Conservation (phyloP, 2,888 invertebrate genomes). For the Ectemnius continuus region DNA sequence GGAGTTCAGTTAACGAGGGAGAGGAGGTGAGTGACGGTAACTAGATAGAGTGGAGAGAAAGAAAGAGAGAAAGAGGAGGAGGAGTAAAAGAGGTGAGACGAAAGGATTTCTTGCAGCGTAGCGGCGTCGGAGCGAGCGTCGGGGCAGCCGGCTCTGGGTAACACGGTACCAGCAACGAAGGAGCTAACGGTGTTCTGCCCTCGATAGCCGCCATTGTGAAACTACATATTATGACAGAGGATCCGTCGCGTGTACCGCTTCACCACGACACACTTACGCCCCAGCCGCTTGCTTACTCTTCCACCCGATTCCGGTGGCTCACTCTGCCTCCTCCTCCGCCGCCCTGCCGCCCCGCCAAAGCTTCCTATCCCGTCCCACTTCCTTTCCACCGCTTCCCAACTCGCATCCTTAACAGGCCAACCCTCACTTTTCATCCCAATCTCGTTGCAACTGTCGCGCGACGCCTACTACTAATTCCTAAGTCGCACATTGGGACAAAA, state of each 20-base stretch:
- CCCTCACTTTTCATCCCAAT: constrained; percentile 14
- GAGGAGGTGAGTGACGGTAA: background rate
- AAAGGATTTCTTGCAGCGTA: constrained; percentile 48
- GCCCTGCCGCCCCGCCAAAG: constrained; percentile 7
- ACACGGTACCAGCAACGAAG: constrained; percentile 71
- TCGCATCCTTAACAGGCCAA: background rate
- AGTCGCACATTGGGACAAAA: too few relatives aligned
- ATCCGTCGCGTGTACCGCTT: constrained; percentile 72
- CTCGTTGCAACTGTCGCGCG: background rate
- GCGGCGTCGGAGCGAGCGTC: constrained; percentile 20
- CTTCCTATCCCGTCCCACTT: constrained; percentile 15
- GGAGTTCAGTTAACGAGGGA: background rate
- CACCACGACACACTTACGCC: constrained; percentile 72
- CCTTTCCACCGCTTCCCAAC: constrained; percentile 8
- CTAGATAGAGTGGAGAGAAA: constrained; percentile 5
- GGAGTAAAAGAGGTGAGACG: constrained; percentile 22
- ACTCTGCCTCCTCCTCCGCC: constrained; percentile 55
- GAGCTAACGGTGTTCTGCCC: constrained; percentile 75
- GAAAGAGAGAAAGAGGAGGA: background rate
- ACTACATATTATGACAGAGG: constrained; percentile 75
- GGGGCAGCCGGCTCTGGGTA: constrained; percentile 60
- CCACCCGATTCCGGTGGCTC: constrained; percentile 49
- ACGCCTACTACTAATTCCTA: background rate
- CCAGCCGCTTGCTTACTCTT: constrained; percentile 28
- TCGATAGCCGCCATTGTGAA: constrained; percentile 75